Base-by-base conservation (phyloP, 1,140 invertebrate genomes). In the Drosophila ohnishii region DNA sequence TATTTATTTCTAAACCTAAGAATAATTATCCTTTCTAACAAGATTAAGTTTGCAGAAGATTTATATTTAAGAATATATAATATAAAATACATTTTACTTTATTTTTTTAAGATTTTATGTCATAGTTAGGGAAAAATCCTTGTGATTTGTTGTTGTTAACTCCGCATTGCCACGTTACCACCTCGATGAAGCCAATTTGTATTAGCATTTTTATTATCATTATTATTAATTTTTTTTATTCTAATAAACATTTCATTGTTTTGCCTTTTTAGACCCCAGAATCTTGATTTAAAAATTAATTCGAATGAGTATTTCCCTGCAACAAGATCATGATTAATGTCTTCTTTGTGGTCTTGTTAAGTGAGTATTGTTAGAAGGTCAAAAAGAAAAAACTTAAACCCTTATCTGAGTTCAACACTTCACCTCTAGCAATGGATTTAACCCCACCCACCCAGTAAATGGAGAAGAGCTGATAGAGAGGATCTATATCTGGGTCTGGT, bases 351-450 rank as follows among this genome's bases (percentile, higher is more conserved):
- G 19, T 19, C 37, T 30, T 51, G 22, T 59, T 71, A 70, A 48
- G 51, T 35, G 8, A 10, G 10, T 7, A 10, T 35, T 22, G 13
- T 37, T 37, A 53, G 2, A 35, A 10, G 16, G 32, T 8, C 16
- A 13, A 25, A 45, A 45, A 14, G 11, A 2, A 14, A 16, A 2
- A 47, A 22, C 22, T 65, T 11, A 62, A 58, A 22, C 35, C 30
- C 30, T 71, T 71, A 71, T 71, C 67, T 70, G 9, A 14, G 37
- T 11, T 37, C 66, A 55, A 40, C 66, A 57, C 63, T 57, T 69
- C 64, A 59, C 67, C 67, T 40, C 66, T n/a, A 25, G 5, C 11
- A 71, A 35, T 5, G 40, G 45, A 14, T 47, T 48, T 13, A n/a
- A n/a, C 63, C 13, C 25, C 30, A 39, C 9, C 44, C 19, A 35